Conservation (phyloP, 2,888 invertebrate species). For the Pandemis cinnamomeana region DNA sequence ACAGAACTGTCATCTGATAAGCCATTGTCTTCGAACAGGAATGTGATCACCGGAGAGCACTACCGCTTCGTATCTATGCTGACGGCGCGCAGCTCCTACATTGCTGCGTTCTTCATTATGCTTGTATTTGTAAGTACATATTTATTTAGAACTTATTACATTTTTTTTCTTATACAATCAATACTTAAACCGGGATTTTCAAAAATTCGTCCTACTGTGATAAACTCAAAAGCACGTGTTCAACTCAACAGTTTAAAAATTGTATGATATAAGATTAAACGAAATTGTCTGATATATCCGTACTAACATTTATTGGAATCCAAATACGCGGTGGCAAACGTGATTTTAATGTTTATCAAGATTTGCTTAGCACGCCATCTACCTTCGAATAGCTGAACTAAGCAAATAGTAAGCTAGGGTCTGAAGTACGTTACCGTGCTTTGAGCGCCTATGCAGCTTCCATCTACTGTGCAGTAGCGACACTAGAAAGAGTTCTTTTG, state of each 20-base stretch:
- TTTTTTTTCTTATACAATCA: too few species aligned
- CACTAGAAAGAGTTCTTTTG: neutral
- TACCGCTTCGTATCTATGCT: constrained; percentile 99
- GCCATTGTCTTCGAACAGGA: constrained; percentile 84
- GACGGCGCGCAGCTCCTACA: constrained; percentile 97
- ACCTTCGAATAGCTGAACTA: constrained; percentile 13
- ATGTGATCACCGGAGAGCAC: constrained; percentile 99
- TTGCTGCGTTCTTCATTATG: constrained; percentile 99
- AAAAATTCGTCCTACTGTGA: too few species aligned
- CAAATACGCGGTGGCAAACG: too few species aligned
- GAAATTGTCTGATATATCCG: too few species aligned
- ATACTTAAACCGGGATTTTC: too few species aligned
- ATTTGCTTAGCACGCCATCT: constrained; percentile 1
- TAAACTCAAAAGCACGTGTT: too few species aligned
- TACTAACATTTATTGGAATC: too few species aligned
- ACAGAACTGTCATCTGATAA: too few species aligned
- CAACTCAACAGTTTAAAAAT: too few species aligned
- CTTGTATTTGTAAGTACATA: constrained; percentile 96
- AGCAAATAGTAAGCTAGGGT: neutral
- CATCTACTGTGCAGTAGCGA: constrained; percentile 19
- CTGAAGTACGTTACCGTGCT: neutral
- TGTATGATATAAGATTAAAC: too few species aligned
- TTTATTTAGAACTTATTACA: constrained; percentile 44
- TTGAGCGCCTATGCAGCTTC: neutral
- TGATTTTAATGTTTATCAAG: neutral